phyloP scores from a whole-genome alignment of 2,797 vertebrate species.

The Crocodylus rhombifer region DNA sequence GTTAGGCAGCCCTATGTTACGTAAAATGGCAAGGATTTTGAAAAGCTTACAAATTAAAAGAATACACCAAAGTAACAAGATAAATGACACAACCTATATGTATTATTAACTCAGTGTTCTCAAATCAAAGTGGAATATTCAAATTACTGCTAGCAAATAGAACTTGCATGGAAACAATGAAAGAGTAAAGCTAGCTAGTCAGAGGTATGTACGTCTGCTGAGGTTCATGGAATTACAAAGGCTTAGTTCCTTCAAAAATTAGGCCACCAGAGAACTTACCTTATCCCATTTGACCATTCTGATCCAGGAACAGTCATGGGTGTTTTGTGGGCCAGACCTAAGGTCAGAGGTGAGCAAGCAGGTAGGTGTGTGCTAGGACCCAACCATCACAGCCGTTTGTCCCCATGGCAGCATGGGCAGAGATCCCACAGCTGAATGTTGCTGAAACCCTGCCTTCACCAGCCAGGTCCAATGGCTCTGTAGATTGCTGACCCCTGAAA shows the following conservation, averaged over 20 bases:
- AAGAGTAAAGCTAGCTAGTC: background rate
- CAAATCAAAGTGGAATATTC: constrained; percentile 2
- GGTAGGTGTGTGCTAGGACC: too few relatives aligned
- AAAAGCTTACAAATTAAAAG: background rate
- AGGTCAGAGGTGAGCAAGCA: too few relatives aligned
- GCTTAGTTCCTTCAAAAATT: background rate
- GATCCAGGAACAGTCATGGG: background rate
- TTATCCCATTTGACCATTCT: background rate
- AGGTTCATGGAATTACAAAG: background rate
- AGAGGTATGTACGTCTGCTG: background rate
- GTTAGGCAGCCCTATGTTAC: background rate
- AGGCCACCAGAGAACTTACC: background rate
- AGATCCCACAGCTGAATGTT: too few relatives aligned
- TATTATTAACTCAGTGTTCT: background rate
- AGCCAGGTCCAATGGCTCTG: too few relatives aligned
- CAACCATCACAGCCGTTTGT: too few relatives aligned
- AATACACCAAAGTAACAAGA: background rate
- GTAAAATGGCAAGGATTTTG: background rate
- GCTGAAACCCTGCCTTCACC: too few relatives aligned
- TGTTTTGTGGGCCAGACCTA: too few relatives aligned
- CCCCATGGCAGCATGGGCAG: too few relatives aligned
- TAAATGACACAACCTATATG: background rate
- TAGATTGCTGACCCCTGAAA: too few relatives aligned
- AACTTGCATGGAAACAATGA: background rate
- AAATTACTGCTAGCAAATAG: background rate